A percentile compares a stretch with the other conserved stretches of the same genome.
phyloP scores from a whole-genome alignment of 2,888 invertebrate species.

The Drosophila dives region DNA sequence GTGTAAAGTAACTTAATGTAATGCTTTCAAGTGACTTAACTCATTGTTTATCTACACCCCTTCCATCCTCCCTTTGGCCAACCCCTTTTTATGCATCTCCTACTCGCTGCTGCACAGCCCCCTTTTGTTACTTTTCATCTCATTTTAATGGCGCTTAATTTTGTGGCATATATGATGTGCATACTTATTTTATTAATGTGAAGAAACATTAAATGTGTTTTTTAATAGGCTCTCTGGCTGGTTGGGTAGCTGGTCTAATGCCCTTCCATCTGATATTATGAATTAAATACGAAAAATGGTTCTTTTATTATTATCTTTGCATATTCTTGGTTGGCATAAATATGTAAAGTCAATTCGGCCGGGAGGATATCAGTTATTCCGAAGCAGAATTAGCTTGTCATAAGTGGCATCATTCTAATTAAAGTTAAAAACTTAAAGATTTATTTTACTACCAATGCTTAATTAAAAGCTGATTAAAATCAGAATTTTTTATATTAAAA shows the following conservation, averaged over 20 bases:
- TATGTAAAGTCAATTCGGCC: neutral
- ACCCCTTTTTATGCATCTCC: conserved; percentile 10
- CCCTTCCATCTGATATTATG: conserved; percentile 5
- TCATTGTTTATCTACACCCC: conserved; percentile 57
- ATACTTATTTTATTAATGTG: conserved; percentile 69
- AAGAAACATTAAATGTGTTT: conserved; percentile 57
- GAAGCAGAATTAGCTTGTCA: neutral
- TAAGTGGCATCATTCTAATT: neutral
- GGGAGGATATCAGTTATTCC: neutral
- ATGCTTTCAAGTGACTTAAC: conserved; percentile 22
- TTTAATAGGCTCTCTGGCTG: conserved; percentile 33
- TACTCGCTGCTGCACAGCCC: neutral
- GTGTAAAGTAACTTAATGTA: conserved; percentile 46
- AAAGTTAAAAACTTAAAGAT: neutral
- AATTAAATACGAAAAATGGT: conserved; percentile 2
- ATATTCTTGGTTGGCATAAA: neutral
- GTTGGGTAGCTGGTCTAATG: neutral
- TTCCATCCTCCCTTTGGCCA: neutral
- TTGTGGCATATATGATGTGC: conserved; percentile 39
- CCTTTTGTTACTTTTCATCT: conserved; percentile 11
- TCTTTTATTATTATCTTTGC: neutral
- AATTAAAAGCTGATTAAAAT: neutral
- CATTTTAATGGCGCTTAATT: conserved; percentile 70
- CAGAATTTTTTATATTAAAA: neutral
- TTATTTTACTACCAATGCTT: neutral